These are phyloP conservation scores for Zelostemma sp. DNA, from an alignment of 1,140 invertebrate species.

Conservation along the genomic window DNA sequence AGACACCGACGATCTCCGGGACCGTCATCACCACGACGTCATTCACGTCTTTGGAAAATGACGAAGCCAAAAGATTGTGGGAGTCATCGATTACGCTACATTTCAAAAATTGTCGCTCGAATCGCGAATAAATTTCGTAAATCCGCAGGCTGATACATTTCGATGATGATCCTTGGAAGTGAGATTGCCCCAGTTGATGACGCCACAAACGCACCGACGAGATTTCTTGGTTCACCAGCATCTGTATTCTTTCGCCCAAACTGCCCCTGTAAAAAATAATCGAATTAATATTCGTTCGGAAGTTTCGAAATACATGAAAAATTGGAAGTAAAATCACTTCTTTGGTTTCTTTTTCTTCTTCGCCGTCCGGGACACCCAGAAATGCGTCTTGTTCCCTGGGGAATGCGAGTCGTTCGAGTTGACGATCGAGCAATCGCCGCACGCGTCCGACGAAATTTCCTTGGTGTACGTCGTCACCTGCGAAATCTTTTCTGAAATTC, in stretches of 20 bases:
- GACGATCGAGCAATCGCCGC: no score
- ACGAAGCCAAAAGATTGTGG: conserved; percentile 41
- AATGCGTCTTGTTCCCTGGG: conserved; percentile 13
- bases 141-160: conserved; percentile 48
- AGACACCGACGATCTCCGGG: conserved; percentile 56
- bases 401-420: no score
- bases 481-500: conserved; percentile 46
- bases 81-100: conserved; percentile 53
- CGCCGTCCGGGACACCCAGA: conserved; percentile 13
- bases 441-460: no score
- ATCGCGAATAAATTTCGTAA: conserved; percentile 26
- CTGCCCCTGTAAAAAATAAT: conserved; percentile 53
- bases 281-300: not conserved
- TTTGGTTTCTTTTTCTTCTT: conserved; percentile 50
- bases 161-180: conserved; percentile 18
- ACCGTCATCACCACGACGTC: conserved; percentile 51
- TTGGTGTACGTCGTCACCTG: conserved; percentile 15
- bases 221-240: conserved; percentile 54
- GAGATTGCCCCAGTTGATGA: conserved; percentile 51
- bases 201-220: conserved; percentile 55
- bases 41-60: not conserved
- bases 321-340: conserved; percentile 50
- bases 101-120: conserved; percentile 51
- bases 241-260: conserved; percentile 51
- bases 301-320: conserved; percentile 1